A percentile compares a stretch with the other conserved stretches of the same genome.
Conservation (phyloP, 37 sponge, comb jelly and placozoan species). For the Halichondria panicea region DNA sequence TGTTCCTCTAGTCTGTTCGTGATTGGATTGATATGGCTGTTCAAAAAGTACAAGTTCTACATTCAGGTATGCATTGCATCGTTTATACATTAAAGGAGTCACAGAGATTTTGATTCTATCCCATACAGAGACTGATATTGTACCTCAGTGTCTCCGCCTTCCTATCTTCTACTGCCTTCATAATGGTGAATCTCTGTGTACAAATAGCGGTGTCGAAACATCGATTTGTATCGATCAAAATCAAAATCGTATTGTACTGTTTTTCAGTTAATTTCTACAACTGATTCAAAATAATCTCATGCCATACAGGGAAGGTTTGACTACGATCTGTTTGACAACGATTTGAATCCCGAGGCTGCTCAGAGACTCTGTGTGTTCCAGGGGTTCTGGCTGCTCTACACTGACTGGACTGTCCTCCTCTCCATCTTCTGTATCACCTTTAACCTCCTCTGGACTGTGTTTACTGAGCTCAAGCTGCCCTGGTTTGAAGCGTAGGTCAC, state of each 20-base stretch:
- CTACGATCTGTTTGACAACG: too few relatives aligned
- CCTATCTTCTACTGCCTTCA: slow-evolving; percentile 66
- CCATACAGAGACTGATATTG: slow-evolving; percentile 57
- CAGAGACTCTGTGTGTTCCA: slow-evolving; percentile 31
- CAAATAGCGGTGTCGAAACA: not conserved
- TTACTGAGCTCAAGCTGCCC: slow-evolving; percentile 11
- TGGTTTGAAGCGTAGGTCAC: slow-evolving; percentile 33
- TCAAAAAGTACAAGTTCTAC: slow-evolving; percentile 60
- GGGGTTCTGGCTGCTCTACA: slow-evolving; percentile 36
- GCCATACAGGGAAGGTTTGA: slow-evolving; percentile 29
- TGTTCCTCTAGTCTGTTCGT: slow-evolving; percentile 32
- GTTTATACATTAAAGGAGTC: not conserved
- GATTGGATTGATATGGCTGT: slow-evolving; percentile 52
- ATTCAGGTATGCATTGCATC: slow-evolving; percentile 16
- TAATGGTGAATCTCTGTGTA: slow-evolving; percentile 39
- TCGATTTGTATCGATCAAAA: too few relatives aligned
- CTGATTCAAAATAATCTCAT: too few relatives aligned
- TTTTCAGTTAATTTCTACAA: too few relatives aligned
- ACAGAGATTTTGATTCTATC: not conserved
- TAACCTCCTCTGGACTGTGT: slow-evolving; percentile 37
- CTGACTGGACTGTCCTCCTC: slow-evolving; percentile 55
- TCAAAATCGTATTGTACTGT: not conserved
- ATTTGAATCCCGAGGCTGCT: too few relatives aligned
- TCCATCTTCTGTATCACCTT: slow-evolving; percentile 45
- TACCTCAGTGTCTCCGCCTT: slow-evolving; percentile 62